Percentiles rank a stretch among this genome's conserved stretches.
Evolutionary conservation across 2,113 vertebrate genomes (phyloP).

Genomic region (Saimiri boliviensis): DNA sequence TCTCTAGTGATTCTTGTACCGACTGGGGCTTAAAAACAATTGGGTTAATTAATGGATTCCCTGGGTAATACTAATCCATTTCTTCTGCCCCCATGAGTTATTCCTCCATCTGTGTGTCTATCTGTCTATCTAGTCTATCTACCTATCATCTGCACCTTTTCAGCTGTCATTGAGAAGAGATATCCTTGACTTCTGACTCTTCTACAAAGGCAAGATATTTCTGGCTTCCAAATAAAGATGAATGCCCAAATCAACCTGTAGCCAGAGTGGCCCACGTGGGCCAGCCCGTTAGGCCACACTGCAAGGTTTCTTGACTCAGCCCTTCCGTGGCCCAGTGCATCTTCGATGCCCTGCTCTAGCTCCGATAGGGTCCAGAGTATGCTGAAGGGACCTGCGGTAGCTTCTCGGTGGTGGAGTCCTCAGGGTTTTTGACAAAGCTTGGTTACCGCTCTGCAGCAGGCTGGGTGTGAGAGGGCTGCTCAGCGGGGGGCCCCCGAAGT

Average conservation of each 20-base stretch:
- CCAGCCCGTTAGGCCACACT: not conserved
- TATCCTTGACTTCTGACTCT: not conserved
- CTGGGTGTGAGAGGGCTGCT: rapidly evolving
- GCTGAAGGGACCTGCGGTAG: not conserved
- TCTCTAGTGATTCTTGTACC: not conserved
- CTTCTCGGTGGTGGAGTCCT: rapidly evolving
- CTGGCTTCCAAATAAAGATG: not conserved
- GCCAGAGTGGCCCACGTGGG: not conserved
- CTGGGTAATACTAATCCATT: not conserved
- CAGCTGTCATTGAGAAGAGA: not conserved
- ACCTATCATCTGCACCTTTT: not conserved
- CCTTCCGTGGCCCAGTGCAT: not conserved
- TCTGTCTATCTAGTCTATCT: too few species aligned
- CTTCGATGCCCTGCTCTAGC: not conserved
- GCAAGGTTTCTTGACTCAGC: not conserved
- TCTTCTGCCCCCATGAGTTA: not conserved
- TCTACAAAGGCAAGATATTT: not conserved
- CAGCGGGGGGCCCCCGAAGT: too few species aligned
- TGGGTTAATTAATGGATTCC: not conserved
- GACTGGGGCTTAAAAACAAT: not conserved
- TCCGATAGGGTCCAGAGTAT: not conserved
- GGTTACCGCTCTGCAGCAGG: rapidly evolving
- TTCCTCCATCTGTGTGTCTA: not conserved
- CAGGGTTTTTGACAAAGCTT: rapidly evolving
- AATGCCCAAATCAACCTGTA: not conserved